These are phyloP conservation scores for Cynodonichthys magdalenae DNA, from an alignment of 2,797 vertebrate species.

Conservation along the genomic window DNA sequence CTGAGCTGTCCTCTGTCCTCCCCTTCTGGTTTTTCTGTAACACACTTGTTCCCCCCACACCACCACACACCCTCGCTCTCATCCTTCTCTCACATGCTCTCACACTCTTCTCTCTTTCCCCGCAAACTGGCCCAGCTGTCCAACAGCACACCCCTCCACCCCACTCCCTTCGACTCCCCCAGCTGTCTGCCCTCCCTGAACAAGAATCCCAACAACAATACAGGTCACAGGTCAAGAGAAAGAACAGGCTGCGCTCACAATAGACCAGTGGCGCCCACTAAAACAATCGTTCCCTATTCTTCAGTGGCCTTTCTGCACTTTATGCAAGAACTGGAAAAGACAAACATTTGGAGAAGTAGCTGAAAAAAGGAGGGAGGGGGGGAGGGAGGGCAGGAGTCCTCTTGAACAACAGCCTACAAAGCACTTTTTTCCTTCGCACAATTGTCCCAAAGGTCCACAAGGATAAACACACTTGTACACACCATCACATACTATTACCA, in stretches of 20 bases:
- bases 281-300: slow-evolving; percentile 83
- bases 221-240: slow-evolving; percentile 87
- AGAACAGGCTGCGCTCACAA: slow-evolving; percentile 87
- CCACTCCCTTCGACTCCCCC: slow-evolving; percentile 77
- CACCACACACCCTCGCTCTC: slow-evolving; percentile 11
- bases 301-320: slow-evolving; percentile 58
- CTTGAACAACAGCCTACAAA: slow-evolving; percentile 64
- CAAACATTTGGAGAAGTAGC: slow-evolving; percentile 76
- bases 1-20: slow-evolving; percentile 36
- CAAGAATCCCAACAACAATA: slow-evolving; percentile 81
- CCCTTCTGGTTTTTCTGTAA: slow-evolving; percentile 27
- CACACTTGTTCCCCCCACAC: slow-evolving; percentile 41
- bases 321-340: slow-evolving; percentile 82
- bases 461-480: slow-evolving; percentile 70
- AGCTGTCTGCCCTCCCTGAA: slow-evolving; percentile 84
- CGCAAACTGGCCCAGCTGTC: slow-evolving; percentile 75
- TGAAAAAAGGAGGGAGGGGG: slow-evolving; percentile 61
- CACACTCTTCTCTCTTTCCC: slow-evolving; percentile 54
- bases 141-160: slow-evolving; percentile 42
- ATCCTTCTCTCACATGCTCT: slow-evolving; percentile 54
- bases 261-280: slow-evolving; percentile 82
- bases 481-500: slow-evolving; percentile 53
- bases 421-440: slow-evolving; percentile 59
- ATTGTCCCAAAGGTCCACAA: slow-evolving; percentile 57
- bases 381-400: slow-evolving; percentile 35